Evolutionary conservation across 2,113 vertebrate species (phyloP).

Genomic region (Apodemus speciosus): DNA sequence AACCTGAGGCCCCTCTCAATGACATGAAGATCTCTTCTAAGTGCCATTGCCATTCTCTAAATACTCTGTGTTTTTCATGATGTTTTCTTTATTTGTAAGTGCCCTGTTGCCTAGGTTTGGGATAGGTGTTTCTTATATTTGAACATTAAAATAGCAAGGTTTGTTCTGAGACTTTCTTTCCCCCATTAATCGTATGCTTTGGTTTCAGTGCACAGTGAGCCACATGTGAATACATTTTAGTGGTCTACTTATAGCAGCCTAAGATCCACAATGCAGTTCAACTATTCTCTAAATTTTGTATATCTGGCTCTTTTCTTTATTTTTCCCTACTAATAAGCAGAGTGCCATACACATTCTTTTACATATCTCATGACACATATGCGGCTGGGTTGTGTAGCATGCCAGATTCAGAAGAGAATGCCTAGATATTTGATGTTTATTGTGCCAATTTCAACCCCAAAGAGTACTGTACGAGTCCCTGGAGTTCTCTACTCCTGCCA

Average conservation of each 20-base stretch:
- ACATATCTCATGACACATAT: not conserved
- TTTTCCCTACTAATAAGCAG: not conserved
- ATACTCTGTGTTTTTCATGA: not conserved
- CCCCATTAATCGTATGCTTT: not conserved
- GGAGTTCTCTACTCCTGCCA: constrained; percentile 23
- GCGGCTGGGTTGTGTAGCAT: not conserved
- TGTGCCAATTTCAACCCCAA: not conserved
- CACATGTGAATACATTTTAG: not conserved
- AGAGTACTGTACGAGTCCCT: not conserved
- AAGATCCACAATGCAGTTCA: not conserved
- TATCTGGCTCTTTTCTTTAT: not conserved
- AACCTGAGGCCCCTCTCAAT: not conserved
- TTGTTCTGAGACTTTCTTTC: not conserved
- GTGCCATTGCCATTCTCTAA: not conserved
- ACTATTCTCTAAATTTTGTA: not conserved
- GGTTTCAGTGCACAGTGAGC: not conserved
- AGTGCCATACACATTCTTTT: not conserved
- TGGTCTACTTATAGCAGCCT: not conserved
- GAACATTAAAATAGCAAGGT: not conserved
- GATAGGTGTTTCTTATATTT: not conserved
- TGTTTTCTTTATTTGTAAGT: not conserved
- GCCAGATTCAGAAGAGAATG: constrained; percentile 22
- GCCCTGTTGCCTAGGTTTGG: not conserved
- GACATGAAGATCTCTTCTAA: not conserved
- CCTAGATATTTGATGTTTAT: constrained; percentile 34